A percentile compares a stretch with the other conserved stretches of the same genome.
phyloP scores from a whole-genome alignment of 1,140 invertebrate species.

The Apocrypta bakeri region DNA sequence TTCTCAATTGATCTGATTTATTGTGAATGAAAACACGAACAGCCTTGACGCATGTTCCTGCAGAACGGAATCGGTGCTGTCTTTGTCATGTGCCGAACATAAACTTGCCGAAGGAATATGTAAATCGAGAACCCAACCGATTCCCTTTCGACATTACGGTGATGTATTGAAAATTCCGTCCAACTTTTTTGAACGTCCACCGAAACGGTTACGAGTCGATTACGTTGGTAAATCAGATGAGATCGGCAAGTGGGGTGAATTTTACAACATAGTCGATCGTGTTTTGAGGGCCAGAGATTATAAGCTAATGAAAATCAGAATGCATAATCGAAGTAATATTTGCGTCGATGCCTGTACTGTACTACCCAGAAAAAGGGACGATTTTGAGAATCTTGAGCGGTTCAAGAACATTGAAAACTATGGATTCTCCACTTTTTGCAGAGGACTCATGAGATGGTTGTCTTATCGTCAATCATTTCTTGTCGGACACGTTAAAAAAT shows the following conservation, averaged over 20 bases:
- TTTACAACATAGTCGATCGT: conserved; percentile 37
- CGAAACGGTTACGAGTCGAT: background rate
- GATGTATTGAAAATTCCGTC: background rate
- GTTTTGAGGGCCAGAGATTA: conserved; percentile 24
- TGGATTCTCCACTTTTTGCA: conserved; percentile 45
- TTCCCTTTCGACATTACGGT: conserved; percentile 23
- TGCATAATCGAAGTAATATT: background rate
- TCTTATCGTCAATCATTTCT: too few relatives aligned
- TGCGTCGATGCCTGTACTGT: background rate
- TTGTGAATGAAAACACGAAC: background rate
- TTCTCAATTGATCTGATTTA: background rate
- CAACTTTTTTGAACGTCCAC: background rate
- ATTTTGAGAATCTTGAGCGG: conserved; percentile 45
- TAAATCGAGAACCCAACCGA: background rate
- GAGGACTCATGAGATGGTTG: conserved; percentile 50
- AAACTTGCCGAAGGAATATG: background rate
- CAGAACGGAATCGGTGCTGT: background rate
- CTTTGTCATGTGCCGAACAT: background rate
- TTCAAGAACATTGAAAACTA: conserved; percentile 42
- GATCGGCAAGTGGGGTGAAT: conserved; percentile 54
- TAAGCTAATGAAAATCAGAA: background rate
- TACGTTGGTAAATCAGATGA: conserved; percentile 44
- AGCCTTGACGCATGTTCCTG: background rate
- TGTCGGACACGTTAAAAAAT: background rate
- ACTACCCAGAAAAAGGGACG: background rate